Evolutionary conservation across 2,888 invertebrate species (phyloP), one percentile per base, ranked within the genome.

Genomic region (Lepidochrysops patricia): DNA sequence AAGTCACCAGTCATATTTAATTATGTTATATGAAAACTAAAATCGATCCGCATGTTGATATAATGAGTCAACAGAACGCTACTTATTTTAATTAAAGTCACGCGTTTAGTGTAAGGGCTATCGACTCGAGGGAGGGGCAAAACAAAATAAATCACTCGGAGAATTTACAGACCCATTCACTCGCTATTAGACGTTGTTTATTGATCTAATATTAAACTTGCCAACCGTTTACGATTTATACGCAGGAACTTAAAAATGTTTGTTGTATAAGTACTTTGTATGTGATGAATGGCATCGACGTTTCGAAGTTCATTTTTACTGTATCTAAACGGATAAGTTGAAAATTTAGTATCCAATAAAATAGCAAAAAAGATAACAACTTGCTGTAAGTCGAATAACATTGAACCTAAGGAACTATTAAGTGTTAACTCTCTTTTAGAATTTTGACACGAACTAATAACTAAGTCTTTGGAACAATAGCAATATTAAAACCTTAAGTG

Each of bases 91-190:
- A 54, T 54, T 54, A 54, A 54, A 54, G 29, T 19, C 32, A 29
- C 29, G 32, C 15, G 25, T 50, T 49, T 50, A 26, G 13, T 25
- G n/a, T 52, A 29, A 29, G 54, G 54, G 32, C 19, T 23, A 54
- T 54, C 54, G 54, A 29, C 19, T 19, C 29, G 62, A 62, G 62
- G 64, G 65, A 67, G 71, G 72, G 74, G 75, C 76, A 69, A 79
- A 73, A 73, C 67, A 72, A 76, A 77, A 82, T 82, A 84, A 82
- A 84, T 83, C 79, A 77, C 72, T 70, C 72, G 68, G 66, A 70
- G 68, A 66, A 73, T 72, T 74, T 77, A 72, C 73, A 69, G 70
- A 77, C 74, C 72, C 77, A 68, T 82, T 83, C 79, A 80, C 80
- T 82, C 79, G 76, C 71, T 71, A 67, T 72, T 67, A 68, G 74